Percentiles rank a stretch among this genome's conserved stretches.
Conservation (phyloP, 2,797 vertebrate genomes). For the Paratrypauchen microcephalus region DNA sequence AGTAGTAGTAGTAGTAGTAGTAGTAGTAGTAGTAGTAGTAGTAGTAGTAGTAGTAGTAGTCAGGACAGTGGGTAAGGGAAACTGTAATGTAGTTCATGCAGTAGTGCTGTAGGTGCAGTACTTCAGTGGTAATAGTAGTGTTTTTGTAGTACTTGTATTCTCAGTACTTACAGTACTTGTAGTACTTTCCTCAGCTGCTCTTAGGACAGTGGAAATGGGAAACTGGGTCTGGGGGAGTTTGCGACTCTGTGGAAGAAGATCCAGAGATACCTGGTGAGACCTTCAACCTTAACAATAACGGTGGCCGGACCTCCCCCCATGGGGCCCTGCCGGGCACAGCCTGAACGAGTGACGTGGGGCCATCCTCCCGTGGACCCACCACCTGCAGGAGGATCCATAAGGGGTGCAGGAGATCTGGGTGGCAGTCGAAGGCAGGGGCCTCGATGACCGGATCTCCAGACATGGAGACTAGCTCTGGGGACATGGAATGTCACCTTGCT, state of each 20-base stretch:
- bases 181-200: not conserved
- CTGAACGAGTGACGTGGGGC: no score
- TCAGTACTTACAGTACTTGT: not conserved
- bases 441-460: no score
- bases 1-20: not conserved
- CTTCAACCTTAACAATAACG: not conserved
- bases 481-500: no score
- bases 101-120: not conserved
- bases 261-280: constrained; percentile 84
- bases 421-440: no score
- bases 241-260: constrained; percentile 90
- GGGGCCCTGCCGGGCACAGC: no score
- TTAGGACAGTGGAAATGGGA: constrained; percentile 80
- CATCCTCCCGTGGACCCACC: no score
- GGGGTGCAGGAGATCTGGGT: no score
- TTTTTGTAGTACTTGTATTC: not conserved
- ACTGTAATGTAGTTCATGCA: not conserved
- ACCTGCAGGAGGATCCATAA: no score
- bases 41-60: not conserved
- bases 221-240: constrained; percentile 83
- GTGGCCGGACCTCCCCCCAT: no score
- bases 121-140: not conserved
- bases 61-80: no score
- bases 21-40: not conserved
- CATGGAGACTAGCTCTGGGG: no score